phyloP scores from a whole-genome alignment of 2,113 vertebrate genomes.

The Recurvirostra avosetta region DNA sequence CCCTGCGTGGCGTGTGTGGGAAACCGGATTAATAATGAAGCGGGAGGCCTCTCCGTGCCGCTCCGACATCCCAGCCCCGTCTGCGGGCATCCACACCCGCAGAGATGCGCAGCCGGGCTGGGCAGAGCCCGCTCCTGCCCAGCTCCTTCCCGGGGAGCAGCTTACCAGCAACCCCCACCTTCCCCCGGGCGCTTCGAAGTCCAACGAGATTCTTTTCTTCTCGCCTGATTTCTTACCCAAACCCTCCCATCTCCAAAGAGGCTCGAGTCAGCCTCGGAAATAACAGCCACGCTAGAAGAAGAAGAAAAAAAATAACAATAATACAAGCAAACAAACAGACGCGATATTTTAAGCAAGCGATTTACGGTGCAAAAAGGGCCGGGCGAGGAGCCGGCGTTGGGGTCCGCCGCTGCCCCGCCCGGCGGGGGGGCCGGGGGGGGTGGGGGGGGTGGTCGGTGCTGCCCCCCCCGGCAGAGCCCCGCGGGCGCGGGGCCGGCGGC shows the following conservation, averaged over 20 bases:
- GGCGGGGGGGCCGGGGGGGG: too few relatives aligned
- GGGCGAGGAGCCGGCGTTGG: background rate
- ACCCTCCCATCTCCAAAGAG: background rate
- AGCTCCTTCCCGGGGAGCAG: background rate
- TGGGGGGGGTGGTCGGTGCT: background rate
- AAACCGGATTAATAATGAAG: background rate
- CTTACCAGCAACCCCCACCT: accelerated
- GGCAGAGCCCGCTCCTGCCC: background rate
- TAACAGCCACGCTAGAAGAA: background rate
- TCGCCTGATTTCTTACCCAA: background rate
- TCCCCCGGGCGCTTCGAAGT: background rate
- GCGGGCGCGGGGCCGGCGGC: background rate
- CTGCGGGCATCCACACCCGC: background rate
- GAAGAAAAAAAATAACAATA: background rate
- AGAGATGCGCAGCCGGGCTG: background rate
- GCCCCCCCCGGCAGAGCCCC: background rate
- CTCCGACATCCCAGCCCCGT: background rate
- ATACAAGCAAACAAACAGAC: background rate
- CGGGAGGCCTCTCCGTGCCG: background rate
- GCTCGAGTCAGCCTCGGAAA: background rate
- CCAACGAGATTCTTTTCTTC: background rate
- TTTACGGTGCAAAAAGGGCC: background rate
- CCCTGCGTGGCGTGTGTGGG: background rate
- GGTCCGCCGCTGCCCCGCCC: background rate
- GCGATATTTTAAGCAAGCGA: background rate